Conservation (phyloP, 2,888 invertebrate genomes). For the Lomographa bimaculata region DNA sequence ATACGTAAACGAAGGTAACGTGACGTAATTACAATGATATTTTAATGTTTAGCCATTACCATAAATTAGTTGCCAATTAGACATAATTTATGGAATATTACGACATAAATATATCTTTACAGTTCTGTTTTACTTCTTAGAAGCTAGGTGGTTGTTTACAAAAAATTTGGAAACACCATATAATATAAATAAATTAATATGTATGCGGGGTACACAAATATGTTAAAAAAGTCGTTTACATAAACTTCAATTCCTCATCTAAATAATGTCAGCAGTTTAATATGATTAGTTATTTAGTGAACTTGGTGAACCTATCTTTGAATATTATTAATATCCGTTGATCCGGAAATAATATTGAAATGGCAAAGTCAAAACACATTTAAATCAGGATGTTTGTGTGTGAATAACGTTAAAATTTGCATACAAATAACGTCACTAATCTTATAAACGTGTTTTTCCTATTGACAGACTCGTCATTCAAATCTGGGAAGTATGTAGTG, state of each 20-base stretch:
- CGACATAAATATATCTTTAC: constrained; percentile 49
- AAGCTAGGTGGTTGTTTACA: constrained; percentile 26
- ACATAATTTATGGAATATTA: constrained; percentile 63
- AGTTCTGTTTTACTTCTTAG: constrained; percentile 36
- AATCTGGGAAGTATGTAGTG: too few relatives aligned
- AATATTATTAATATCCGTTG: constrained; percentile 13
- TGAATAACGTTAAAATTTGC: constrained; percentile 6
- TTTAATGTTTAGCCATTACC: constrained; percentile 69
- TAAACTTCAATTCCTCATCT: constrained; percentile 18
- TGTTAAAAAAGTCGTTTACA: constrained; percentile 14
- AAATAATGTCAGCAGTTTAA: constrained; percentile 8
- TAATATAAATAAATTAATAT: constrained; percentile 31
- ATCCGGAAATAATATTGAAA: constrained; percentile 18
- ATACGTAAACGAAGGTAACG: too few relatives aligned
- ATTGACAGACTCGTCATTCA: too few relatives aligned
- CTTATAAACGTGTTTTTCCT: too few relatives aligned
- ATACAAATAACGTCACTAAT: constrained; percentile 9
- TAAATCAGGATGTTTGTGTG: constrained; percentile 17
- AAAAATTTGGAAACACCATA: constrained; percentile 30
- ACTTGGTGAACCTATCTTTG: constrained; percentile 18
- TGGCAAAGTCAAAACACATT: constrained; percentile 11
- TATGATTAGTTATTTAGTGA: constrained; percentile 16
- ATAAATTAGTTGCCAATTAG: constrained; percentile 71
- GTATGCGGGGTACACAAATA: constrained; percentile 20
- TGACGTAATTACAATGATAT: constrained; percentile 65